Evolutionary conservation across 2,113 vertebrate genomes (phyloP), one percentile per base, ranked within the genome.

Genomic region (Leptodactylus fuscus): DNA sequence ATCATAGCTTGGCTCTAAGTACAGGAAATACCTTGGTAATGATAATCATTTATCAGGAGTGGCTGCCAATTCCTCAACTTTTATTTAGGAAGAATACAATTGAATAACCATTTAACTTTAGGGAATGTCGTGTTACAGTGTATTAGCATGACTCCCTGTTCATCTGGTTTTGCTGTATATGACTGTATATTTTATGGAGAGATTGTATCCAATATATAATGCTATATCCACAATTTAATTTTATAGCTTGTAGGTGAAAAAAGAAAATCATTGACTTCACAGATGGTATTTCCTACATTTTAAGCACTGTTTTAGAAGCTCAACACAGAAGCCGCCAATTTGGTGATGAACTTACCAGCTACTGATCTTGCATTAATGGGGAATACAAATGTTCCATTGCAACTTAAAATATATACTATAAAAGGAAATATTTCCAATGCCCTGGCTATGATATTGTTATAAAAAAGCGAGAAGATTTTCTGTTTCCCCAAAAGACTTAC

Each of bases 21-120:
- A 32, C 36, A 83, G 70, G 67, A 83, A 83, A 83, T 83, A 62
- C 53, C 69, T 83, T 38, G 36, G 51, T 83, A 83, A 83, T 83
- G 82, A 83, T 83, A 48, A 75, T 55, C 70, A 75, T 74, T 73
- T 24, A 83, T 58, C 36, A 75, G 70, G 32, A 48, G 70, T 46
- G 5, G 16, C 46, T 62, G 38, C 70, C 82, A 83, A 82, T 62
- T 73, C 58, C 16, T 34, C 12, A 44, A 83, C 27, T 29, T 44
- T 16, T 22, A 46, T 62, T 83, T 60, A 29, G 38, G 36, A 62
- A 75, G n/a, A 60, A 55, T 51, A 73, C n/a, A 83, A 75, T 75
- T 71, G 24, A 22, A 83, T 51, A 27, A 32, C 29, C 46, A 53
- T 70, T 70, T 70, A 20, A 49, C 53, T 46, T 60, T 60, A 73